Conservation (phyloP, 2,888 invertebrate species). For the Pegoplata infirma region DNA sequence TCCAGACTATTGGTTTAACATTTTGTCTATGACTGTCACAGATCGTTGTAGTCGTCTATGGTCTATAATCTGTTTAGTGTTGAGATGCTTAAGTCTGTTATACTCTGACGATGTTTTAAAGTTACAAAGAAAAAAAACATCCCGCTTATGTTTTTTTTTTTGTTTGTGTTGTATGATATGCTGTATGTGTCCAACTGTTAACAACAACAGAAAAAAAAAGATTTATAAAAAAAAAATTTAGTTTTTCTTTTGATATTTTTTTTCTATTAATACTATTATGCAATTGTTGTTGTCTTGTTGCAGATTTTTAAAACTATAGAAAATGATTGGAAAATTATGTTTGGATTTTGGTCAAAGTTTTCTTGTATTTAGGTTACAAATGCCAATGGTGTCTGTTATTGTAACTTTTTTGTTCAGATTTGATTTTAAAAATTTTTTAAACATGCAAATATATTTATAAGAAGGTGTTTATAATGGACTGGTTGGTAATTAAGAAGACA, state of each 20-base stretch:
- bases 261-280: conserved; percentile 44
- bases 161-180: conserved; percentile 33
- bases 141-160: conserved; percentile 52
- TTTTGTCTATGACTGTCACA: conserved; percentile 50
- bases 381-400: conserved; percentile 48
- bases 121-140: conserved; percentile 34
- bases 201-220: too few species aligned
- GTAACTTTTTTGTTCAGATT: conserved; percentile 41
- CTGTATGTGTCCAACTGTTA: conserved; percentile 38
- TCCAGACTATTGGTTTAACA: conserved; percentile 45
- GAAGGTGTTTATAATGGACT: conserved; percentile 54
- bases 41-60: conserved; percentile 43
- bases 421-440: conserved; percentile 14
- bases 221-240: conserved; percentile 27
- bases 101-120: conserved; percentile 7
- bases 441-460: conserved; percentile 57
- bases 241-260: conserved; percentile 40
- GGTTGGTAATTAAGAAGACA: not conserved
- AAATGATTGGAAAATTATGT: conserved; percentile 61
- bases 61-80: conserved; percentile 18
- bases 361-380: conserved; percentile 56
- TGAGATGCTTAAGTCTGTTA: conserved; percentile 24
- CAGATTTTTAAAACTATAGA: conserved; percentile 40
- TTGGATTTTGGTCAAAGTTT: conserved; percentile 36
- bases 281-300: conserved; percentile 44